Base-by-base conservation (phyloP, 2,113 vertebrate genomes). In the Mirounga angustirostris region DNA sequence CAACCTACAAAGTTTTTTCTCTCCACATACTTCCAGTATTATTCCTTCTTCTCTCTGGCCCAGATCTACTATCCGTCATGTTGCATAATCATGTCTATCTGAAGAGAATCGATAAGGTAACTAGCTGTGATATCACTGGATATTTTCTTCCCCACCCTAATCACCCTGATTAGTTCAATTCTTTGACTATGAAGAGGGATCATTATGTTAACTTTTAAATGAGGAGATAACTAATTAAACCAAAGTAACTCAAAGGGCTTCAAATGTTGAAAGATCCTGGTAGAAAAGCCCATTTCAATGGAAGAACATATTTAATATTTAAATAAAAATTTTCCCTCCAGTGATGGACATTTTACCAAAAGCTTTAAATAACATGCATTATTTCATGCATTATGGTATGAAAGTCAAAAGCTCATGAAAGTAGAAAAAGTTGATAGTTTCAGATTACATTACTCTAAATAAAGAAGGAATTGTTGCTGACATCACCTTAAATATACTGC, bases 391-490 rank as follows among this genome's bases (percentile, higher is more conserved):
- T 80, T 96, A 52, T n/a, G 46, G 88, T 80, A 80, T 59, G 91
- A 93, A 96, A 97, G 96, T 87, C 97, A 91, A 92, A 96, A 94
- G 81, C 95, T 98, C 82, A 88, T 95, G 93, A 82, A 97, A 94
- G 82, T 61, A 96, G 93, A 85, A 96, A 95, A 91, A 67, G 97
- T 69, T 95, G 91, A 95, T 97, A 76, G 95, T 91, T 98, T 97
- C 86, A 97, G 88, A 98, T 98, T 98, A 76, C 63, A 98, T 97
- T 98, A 98, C 67, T 97, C 94, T 80, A 98, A 97, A 97, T 97
- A 98, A 97, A 97, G 71, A 94, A 96, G 71, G 73, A 97, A 94
- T 88, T 98, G 86, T 95, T 98, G 98, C 98, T 98, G 96, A 98
- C 98, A 98, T 94, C 76, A 97, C 76, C 97, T 98, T 98, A 97